phyloP scores from a whole-genome alignment of 2,113 vertebrate species.

The Egretta garzetta region DNA sequence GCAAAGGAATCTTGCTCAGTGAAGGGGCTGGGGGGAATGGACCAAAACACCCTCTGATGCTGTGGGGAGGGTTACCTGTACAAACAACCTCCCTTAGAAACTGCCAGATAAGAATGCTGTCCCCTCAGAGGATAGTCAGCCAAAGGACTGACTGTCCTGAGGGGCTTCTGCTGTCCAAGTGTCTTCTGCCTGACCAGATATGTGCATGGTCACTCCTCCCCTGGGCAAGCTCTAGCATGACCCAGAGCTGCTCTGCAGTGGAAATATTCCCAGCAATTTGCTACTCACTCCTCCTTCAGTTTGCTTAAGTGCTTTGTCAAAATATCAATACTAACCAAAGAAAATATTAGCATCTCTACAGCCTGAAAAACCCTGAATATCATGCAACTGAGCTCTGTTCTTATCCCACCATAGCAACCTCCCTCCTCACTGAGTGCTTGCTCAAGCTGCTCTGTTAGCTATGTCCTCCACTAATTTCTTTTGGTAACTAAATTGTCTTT shows the following conservation, averaged over 20 bases:
- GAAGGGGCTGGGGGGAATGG: neutral
- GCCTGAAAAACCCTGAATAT: neutral
- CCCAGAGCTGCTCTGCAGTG: neutral
- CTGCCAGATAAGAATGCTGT: neutral
- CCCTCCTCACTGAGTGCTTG: neutral
- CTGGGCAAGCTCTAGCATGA: neutral
- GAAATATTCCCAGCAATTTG: neutral
- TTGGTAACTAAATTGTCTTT: neutral
- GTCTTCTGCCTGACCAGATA: neutral
- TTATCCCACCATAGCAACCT: neutral
- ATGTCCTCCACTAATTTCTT: neutral
- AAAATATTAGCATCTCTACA: neutral
- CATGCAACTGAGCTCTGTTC: neutral
- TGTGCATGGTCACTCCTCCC: neutral
- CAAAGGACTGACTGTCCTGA: neutral
- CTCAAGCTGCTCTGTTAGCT: neutral
- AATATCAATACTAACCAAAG: neutral
- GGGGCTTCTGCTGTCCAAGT: neutral
- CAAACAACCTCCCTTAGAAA: neutral
- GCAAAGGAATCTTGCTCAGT: neutral
- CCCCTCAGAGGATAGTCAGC: neutral
- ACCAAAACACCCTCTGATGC: neutral
- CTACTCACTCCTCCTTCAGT: rapidly evolving
- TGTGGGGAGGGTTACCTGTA: neutral
- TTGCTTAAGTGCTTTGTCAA: neutral